Percentiles rank a stretch among this genome's conserved stretches.
Conservation (phyloP, 2,888 invertebrate genomes). For the Tetranychus truncatus region DNA sequence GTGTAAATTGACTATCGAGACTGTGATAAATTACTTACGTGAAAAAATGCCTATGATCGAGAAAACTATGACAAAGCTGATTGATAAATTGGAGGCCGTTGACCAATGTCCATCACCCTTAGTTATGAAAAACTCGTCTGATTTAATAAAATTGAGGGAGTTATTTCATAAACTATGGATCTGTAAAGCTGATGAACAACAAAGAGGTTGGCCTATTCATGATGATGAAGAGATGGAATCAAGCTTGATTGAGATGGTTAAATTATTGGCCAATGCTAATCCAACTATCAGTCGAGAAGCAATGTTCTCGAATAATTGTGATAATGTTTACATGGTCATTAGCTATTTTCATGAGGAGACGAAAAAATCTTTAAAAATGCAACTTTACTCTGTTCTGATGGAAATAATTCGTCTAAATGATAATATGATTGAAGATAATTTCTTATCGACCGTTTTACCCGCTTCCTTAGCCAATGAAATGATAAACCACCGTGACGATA, state of each 20-base stretch:
- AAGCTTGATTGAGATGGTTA: conserved; percentile 43
- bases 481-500: conserved; percentile 32
- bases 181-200: conserved; percentile 84
- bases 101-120: conserved; percentile 1
- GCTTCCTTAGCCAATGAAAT: conserved; percentile 64
- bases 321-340: conserved; percentile 60
- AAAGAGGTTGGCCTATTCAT: conserved; percentile 82
- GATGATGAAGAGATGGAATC: conserved; percentile 78
- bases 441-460: conserved; percentile 69
- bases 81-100: neutral
- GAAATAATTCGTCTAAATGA: conserved; percentile 13
- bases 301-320: conserved; percentile 61
- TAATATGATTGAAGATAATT: conserved; percentile 28
- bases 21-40: conserved; percentile 42
- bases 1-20: conserved; percentile 62
- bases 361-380: conserved; percentile 18
- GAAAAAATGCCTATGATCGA: conserved; percentile 23
- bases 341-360: conserved; percentile 93
- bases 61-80: neutral
- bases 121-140: neutral
- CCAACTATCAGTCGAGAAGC: conserved; percentile 66
- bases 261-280: conserved; percentile 50
- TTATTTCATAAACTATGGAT: conserved; percentile 65
- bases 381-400: conserved; percentile 19
- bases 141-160: conserved; percentile 47